These are phyloP conservation scores for Drosophila tanythrix DNA, from an alignment of 2,888 invertebrate species.

Conservation along the genomic window DNA sequence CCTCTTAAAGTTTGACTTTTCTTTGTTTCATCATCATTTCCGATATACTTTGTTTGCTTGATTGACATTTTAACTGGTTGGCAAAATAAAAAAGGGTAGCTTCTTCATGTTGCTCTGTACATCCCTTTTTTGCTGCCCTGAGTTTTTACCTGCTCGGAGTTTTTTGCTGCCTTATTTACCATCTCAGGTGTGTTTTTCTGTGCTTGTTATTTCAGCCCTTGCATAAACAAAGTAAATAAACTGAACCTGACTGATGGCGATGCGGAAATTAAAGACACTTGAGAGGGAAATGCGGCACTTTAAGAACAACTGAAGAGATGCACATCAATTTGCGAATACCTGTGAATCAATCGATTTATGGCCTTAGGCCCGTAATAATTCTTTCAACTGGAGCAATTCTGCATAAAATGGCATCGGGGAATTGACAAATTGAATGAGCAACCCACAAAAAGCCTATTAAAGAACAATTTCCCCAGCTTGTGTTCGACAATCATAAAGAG, in stretches of 20 bases:
- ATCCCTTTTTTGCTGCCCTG: slow-evolving; percentile 12
- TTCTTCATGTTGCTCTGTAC: not conserved
- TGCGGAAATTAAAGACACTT: slow-evolving; percentile 3
- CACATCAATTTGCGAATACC: slow-evolving; percentile 4
- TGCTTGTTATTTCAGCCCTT: not conserved
- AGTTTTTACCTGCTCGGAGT: not conserved
- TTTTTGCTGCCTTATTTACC: not conserved
- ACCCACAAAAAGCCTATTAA: slow-evolving; percentile 51
- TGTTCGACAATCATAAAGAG: slow-evolving; percentile 20
- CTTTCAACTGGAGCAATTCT: slow-evolving; percentile 17
- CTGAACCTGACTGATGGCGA: not conserved
- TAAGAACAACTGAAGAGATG: slow-evolving; percentile 4
- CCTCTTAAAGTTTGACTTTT: slow-evolving; percentile 9
- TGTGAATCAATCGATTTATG: slow-evolving; percentile 14
- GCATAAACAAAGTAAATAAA: slow-evolving; percentile 16
- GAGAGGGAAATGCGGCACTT: not conserved
- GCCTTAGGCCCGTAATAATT: slow-evolving; percentile 40
- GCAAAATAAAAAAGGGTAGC: slow-evolving; percentile 1
- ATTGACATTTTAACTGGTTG: slow-evolving; percentile 46
- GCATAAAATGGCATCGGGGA: slow-evolving; percentile 48
- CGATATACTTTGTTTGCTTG: slow-evolving; percentile 11
- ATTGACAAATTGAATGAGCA: slow-evolving; percentile 40
- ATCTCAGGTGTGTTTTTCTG: slow-evolving; percentile 12
- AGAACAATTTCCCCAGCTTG: slow-evolving; percentile 53
- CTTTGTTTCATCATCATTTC: slow-evolving; percentile 14